A percentile compares a stretch with the other conserved stretches of the same genome.
phyloP scores from a whole-genome alignment of 2,113 vertebrate species.

The Gorsachius goisagi region DNA sequence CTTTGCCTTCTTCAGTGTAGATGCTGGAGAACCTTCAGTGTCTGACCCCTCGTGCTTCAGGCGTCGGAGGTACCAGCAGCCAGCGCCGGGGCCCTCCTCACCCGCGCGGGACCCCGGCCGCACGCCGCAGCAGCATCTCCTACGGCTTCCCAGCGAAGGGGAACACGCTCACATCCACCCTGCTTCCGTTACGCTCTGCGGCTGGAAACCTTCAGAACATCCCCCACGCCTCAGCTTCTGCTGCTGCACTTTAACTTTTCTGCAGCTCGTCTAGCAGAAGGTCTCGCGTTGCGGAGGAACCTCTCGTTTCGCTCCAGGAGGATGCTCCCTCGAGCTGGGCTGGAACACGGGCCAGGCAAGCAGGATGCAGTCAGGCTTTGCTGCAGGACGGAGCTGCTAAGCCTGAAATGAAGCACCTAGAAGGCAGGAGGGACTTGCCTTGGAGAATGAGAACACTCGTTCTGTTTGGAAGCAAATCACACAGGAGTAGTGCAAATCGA shows the following conservation, averaged over 20 bases:
- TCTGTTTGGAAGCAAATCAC: not conserved
- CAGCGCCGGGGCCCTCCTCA: not conserved
- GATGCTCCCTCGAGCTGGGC: not conserved
- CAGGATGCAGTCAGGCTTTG: not conserved
- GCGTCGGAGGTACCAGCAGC: not conserved
- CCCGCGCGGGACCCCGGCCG: not conserved
- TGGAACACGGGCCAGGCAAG: not conserved
- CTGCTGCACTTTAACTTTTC: not conserved
- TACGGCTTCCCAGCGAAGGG: not conserved
- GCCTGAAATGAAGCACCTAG: not conserved
- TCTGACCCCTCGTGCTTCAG: too few relatives aligned
- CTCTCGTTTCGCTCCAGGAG: not conserved
- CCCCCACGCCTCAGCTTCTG: not conserved
- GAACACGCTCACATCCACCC: not conserved
- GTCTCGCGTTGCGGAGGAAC: not conserved
- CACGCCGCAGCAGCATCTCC: not conserved
- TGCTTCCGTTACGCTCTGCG: not conserved
- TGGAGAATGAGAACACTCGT: not conserved
- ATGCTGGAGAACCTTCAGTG: not conserved
- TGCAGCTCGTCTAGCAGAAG: not conserved
- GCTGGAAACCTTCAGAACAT: not conserved
- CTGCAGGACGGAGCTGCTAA: not conserved
- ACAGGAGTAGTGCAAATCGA: not conserved
- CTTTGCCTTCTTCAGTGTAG: not conserved
- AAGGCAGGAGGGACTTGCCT: not conserved